Conservation (phyloP, 1,140 invertebrate species). For the Rhizoglyphus robini region DNA sequence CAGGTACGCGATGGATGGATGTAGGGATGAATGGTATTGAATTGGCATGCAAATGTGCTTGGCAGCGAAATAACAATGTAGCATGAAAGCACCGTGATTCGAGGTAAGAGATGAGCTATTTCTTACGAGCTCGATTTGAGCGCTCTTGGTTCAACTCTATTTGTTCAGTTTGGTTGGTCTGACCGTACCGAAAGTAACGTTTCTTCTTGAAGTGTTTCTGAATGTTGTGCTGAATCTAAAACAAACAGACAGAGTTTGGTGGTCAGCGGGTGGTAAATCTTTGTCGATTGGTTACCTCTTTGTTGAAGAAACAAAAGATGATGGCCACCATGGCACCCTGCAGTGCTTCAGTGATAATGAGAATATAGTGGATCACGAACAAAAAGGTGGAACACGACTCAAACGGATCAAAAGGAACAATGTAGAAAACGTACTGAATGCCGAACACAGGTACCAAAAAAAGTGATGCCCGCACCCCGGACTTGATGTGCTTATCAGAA, state of each 20-base stretch:
- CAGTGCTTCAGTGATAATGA: constrained; percentile 33
- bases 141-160: neutral
- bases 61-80: no score
- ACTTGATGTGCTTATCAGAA: constrained; percentile 31
- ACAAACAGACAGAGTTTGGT: neutral
- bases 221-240: constrained; percentile 6
- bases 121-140: no score
- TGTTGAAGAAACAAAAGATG: constrained; percentile 43
- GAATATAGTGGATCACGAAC: constrained; percentile 35
- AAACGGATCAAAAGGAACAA: constrained; percentile 31
- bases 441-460: constrained; percentile 46
- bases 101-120: no score
- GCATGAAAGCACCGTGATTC: no score
- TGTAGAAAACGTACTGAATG: constrained; percentile 43
- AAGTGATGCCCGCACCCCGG: constrained; percentile 43
- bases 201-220: neutral
- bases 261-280: no score
- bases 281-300: constrained; percentile 36
- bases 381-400: constrained; percentile 33
- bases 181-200: neutral
- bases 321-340: constrained; percentile 32
- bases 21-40: no score
- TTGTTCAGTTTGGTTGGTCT: neutral
- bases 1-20: no score
- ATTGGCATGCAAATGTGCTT: no score